These are phyloP conservation scores for Narcine bancroftii DNA, from an alignment of 2,113 vertebrate genomes.

Conservation along the genomic window DNA sequence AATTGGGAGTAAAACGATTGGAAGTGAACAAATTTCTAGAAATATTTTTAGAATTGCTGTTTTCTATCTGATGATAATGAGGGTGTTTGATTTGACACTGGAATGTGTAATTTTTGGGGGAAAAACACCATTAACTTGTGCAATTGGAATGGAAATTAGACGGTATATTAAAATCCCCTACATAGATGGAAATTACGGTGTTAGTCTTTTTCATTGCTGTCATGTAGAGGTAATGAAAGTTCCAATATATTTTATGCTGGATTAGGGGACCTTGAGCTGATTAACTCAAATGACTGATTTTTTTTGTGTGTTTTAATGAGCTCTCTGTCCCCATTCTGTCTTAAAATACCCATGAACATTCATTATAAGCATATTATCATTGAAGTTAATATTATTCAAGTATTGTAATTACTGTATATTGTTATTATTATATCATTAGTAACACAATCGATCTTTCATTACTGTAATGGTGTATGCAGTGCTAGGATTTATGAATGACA, in stretches of 20 bases:
- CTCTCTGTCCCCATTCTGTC: constrained; percentile 30
- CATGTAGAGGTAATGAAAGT: constrained; percentile 24
- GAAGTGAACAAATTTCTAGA: neutral
- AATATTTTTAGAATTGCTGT: neutral
- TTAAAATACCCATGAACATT: constrained; percentile 28
- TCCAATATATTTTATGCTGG: constrained; percentile 18
- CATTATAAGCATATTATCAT: neutral
- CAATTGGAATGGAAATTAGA: constrained; percentile 27
- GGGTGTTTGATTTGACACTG: neutral
- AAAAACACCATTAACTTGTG: neutral
- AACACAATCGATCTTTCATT: neutral
- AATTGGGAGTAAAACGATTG: neutral
- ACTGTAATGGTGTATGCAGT: neutral
- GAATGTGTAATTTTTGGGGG: neutral
- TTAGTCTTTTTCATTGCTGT: constrained; percentile 32
- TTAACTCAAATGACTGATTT: constrained; percentile 15
- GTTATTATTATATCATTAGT: constrained; percentile 34
- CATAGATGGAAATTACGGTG: constrained; percentile 1
- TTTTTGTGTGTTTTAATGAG: constrained; percentile 31
- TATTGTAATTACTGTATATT: constrained; percentile 35
- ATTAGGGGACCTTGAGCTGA: constrained; percentile 33
- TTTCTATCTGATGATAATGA: neutral
- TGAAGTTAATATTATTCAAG: constrained; percentile 33
- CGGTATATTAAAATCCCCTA: neutral
- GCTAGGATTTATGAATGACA: neutral